phyloP scores from a whole-genome alignment of 37 sponge, comb jelly and placozoan species.

The Ianthella basta region DNA sequence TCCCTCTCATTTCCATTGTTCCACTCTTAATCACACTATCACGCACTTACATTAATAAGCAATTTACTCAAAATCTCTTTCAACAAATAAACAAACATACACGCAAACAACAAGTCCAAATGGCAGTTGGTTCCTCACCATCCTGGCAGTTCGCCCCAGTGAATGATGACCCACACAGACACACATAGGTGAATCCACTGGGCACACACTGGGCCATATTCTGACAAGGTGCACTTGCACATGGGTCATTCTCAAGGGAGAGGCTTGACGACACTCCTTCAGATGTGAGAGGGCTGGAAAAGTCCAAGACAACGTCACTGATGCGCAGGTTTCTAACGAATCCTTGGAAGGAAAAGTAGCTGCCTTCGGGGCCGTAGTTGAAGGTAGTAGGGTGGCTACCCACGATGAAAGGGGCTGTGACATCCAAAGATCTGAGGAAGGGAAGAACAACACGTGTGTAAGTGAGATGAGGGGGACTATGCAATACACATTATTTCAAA shows the following conservation, averaged over 20 bases:
- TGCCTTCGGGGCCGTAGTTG: constrained; percentile 7
- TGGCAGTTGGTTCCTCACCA: constrained; percentile 25
- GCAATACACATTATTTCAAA: neutral
- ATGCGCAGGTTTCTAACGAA: constrained; percentile 66
- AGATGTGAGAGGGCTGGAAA: constrained; percentile 38
- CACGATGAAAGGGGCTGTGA: constrained; percentile 58
- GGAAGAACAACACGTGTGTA: neutral
- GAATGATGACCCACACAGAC: constrained; percentile 47
- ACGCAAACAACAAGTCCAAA: neutral
- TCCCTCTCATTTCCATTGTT: neutral
- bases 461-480: neutral
- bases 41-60: too few species aligned
- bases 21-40: neutral
- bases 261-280: neutral
- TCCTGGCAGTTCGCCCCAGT: constrained; percentile 57
- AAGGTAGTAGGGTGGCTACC: constrained; percentile 23
- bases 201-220: constrained; percentile 63
- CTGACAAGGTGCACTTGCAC: constrained; percentile 46
- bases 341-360: constrained; percentile 31
- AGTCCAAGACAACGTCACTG: constrained; percentile 51
- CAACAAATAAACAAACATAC: neutral
- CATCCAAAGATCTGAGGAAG: constrained; percentile 54
- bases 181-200: constrained; percentile 12
- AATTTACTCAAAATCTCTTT: neutral
- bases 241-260: constrained; percentile 32